A percentile compares a stretch with the other conserved stretches of the same genome.
These are phyloP conservation scores for Hippopotamyrus pictus DNA, from an alignment of 2,797 vertebrate species.

Conservation along the genomic window DNA sequence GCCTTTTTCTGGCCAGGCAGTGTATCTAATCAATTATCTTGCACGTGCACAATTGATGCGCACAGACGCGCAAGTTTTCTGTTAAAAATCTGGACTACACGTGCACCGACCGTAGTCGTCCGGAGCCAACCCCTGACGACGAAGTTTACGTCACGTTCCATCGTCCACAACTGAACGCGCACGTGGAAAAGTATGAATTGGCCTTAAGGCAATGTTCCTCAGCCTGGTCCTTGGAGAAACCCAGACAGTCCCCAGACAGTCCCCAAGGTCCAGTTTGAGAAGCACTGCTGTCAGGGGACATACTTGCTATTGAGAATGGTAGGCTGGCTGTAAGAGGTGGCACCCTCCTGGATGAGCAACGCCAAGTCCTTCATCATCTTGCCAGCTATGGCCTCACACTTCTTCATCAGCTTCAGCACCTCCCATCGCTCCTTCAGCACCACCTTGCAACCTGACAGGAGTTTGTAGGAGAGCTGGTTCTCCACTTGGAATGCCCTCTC, in stretches of 20 bases:
- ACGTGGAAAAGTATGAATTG: background rate
- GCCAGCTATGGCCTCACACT: constrained; percentile 83
- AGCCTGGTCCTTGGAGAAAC: background rate
- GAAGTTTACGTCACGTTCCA: background rate
- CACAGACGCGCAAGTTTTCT: background rate
- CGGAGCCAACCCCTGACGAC: background rate
- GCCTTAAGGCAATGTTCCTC: background rate
- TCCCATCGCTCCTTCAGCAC: constrained; percentile 82
- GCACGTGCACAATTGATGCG: background rate
- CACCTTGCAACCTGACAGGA: constrained; percentile 77
- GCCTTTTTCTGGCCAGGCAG: no score
- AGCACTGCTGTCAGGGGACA: constrained; percentile 22
- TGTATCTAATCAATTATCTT: background rate
- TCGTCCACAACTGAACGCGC: background rate
- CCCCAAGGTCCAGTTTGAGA: background rate
- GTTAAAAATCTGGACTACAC: background rate
- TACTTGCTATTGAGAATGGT: constrained; percentile 77
- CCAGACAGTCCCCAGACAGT: background rate
- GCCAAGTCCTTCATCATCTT: constrained; percentile 81
- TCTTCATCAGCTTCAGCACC: constrained; percentile 83
- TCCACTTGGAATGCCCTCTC: constrained; percentile 60
- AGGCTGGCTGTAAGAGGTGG: constrained; percentile 70
- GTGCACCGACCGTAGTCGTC: background rate
- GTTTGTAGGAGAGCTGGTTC: constrained; percentile 72
- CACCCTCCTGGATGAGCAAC: constrained; percentile 66